A percentile compares a stretch with the other conserved stretches of the same genome.
Evolutionary conservation across 2,888 invertebrate species (phyloP).

Genomic region (Epistrophe grossulariae): DNA sequence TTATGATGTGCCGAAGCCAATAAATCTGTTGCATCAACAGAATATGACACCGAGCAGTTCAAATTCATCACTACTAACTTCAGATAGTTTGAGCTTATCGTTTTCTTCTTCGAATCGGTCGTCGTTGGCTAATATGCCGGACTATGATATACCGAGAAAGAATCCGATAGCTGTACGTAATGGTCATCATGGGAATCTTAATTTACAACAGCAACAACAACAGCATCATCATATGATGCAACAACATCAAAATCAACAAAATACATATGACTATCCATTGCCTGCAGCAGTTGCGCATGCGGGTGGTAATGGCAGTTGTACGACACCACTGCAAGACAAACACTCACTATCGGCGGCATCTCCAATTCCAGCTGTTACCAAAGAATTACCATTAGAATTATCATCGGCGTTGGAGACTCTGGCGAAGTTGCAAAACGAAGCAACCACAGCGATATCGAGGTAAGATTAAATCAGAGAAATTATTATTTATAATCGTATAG

Average conservation of each 20-base stretch:
- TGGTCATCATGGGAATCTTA: constrained; percentile 71
- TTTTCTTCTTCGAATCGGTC: constrained; percentile 85
- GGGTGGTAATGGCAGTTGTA: constrained; percentile 69
- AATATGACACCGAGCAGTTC: constrained; percentile 88
- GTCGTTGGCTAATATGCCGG: constrained; percentile 86
- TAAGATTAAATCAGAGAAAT: constrained; percentile 74
- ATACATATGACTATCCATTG: constrained; percentile 78
- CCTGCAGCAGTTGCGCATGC: constrained; percentile 80
- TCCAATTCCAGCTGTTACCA: constrained; percentile 79
- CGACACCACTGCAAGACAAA: constrained; percentile 78
- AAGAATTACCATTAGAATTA: constrained; percentile 90
- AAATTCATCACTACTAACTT: constrained; percentile 87
- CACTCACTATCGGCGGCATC: constrained; percentile 75
- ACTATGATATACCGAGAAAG: constrained; percentile 88
- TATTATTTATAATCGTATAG: too few relatives aligned
- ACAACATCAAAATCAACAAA: constrained; percentile 65
- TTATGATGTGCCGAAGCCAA: constrained; percentile 88
- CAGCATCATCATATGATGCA: constrained; percentile 69
- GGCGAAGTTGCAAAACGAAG: constrained; percentile 91
- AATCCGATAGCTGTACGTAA: constrained; percentile 83
- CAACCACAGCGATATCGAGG: constrained; percentile 91
- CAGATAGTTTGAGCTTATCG: constrained; percentile 85
- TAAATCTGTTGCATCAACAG: constrained; percentile 84
- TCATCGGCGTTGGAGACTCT: constrained; percentile 91
- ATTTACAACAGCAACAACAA: constrained; percentile 73